phyloP scores from a whole-genome alignment of 2,888 invertebrate genomes.

The Trachelus stipa region DNA sequence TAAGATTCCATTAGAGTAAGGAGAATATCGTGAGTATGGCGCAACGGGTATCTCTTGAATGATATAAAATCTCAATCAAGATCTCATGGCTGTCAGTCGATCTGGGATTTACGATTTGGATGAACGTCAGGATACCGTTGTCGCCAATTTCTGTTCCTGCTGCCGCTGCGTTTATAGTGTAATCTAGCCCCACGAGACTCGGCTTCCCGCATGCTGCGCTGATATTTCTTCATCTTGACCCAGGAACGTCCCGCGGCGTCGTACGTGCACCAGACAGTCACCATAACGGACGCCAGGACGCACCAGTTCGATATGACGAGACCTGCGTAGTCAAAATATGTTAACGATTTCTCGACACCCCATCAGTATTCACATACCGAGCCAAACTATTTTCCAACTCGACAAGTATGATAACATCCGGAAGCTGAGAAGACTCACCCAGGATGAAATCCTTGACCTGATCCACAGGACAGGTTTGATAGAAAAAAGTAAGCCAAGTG shows the following conservation, averaged over 20 bases:
- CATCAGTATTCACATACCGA: not conserved
- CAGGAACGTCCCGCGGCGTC: constrained; percentile 89
- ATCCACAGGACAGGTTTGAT: constrained; percentile 75
- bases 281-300: constrained; percentile 77
- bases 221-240: constrained; percentile 91
- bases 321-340: constrained; percentile 66
- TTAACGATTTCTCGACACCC: not conserved
- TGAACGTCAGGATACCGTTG: constrained; percentile 73
- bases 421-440: constrained; percentile 69
- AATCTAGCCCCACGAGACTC: constrained; percentile 73
- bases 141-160: constrained; percentile 83
- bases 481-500: constrained; percentile 78
- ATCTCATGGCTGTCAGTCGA: not conserved
- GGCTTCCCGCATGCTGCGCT: constrained; percentile 82
- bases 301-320: constrained; percentile 84
- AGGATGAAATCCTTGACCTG: constrained; percentile 80
- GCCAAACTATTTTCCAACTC: not conserved
- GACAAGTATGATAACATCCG: too few relatives aligned
- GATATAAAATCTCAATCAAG: not conserved
- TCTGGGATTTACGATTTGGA: not conserved
- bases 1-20: not conserved
- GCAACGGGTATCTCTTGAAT: not conserved
- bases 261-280: constrained; percentile 88
- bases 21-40: not conserved
- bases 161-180: constrained; percentile 81